A percentile compares a stretch with the other conserved stretches of the same genome.
Evolutionary conservation across 2,888 invertebrate genomes (phyloP).

Genomic region (Chrysolina haemoptera): DNA sequence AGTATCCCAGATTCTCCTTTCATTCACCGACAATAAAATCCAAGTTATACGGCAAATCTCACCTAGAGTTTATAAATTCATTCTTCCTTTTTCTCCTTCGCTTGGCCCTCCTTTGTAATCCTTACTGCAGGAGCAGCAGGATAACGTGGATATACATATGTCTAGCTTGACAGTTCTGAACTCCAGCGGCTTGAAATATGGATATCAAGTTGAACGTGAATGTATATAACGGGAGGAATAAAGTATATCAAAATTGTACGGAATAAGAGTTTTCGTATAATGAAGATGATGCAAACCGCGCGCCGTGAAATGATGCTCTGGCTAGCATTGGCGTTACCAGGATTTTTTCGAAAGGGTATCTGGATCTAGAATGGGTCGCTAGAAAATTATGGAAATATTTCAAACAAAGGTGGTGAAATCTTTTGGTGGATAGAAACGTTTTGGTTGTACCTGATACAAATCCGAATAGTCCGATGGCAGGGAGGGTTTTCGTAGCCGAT

Average conservation of each 20-base stretch:
- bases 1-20: conserved; percentile 3
- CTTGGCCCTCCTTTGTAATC: conserved; percentile 7
- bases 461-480: too few species aligned
- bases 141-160: conserved; percentile 23
- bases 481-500: too few species aligned
- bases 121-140: conserved; percentile 4
- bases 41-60: conserved; percentile 15
- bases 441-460: too few species aligned
- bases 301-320: not conserved
- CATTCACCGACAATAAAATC: not conserved
- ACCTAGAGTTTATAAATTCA: conserved; percentile 22
- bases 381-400: too few species aligned
- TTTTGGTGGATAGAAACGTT: too few species aligned
- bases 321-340: not conserved
- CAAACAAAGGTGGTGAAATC: too few species aligned
- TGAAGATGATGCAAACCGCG: not conserved
- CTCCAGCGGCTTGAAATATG: not conserved
- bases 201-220: conserved; percentile 7
- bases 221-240: not conserved
- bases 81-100: conserved; percentile 14
- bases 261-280: conserved; percentile 1
- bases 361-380: too few species aligned
- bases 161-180: not conserved
- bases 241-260: not conserved
- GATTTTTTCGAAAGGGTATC: not conserved